These are phyloP conservation scores for Leucophora obtusa DNA, from an alignment of 2,888 invertebrate genomes.

Conservation along the genomic window DNA sequence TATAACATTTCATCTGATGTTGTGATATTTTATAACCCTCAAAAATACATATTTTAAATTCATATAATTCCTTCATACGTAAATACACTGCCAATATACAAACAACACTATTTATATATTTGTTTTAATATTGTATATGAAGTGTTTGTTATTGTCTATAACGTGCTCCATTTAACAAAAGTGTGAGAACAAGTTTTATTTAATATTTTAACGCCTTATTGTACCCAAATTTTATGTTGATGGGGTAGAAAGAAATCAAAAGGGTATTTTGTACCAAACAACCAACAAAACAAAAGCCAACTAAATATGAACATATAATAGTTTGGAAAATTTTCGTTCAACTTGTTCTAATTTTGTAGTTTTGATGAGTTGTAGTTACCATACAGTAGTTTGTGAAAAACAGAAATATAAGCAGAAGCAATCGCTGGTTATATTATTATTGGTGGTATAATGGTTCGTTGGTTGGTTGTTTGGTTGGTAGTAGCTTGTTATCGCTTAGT, in stretches of 20 bases:
- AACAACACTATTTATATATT: neutral
- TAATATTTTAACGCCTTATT: conserved; percentile 62
- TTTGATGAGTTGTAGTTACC: conserved; percentile 56
- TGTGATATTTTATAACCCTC: neutral
- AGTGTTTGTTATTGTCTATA: conserved; percentile 61
- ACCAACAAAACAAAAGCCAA: conserved; percentile 34
- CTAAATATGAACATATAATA: conserved; percentile 34
- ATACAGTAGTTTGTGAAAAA: conserved; percentile 5
- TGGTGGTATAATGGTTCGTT: conserved; percentile 50
- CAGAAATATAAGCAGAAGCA: conserved; percentile 13
- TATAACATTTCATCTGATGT: neutral
- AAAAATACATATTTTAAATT: neutral
- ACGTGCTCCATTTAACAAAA: conserved; percentile 61
- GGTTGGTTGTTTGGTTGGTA: conserved; percentile 54
- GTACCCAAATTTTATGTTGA: conserved; percentile 40
- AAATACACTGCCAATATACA: neutral
- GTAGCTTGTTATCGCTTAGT: conserved; percentile 60
- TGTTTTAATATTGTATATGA: conserved; percentile 34
- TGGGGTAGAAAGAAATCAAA: conserved; percentile 3
- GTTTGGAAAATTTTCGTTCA: conserved; percentile 40
- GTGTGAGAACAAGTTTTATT: conserved; percentile 61
- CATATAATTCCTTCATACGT: neutral
- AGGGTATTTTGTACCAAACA: conserved; percentile 41
- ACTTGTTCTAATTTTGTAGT: conserved; percentile 43
- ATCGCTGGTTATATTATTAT: conserved; percentile 12